Percentiles rank a stretch among this genome's conserved stretches.
Conservation (phyloP, 2,888 invertebrate genomes). For the Drosophila anomalipes region DNA sequence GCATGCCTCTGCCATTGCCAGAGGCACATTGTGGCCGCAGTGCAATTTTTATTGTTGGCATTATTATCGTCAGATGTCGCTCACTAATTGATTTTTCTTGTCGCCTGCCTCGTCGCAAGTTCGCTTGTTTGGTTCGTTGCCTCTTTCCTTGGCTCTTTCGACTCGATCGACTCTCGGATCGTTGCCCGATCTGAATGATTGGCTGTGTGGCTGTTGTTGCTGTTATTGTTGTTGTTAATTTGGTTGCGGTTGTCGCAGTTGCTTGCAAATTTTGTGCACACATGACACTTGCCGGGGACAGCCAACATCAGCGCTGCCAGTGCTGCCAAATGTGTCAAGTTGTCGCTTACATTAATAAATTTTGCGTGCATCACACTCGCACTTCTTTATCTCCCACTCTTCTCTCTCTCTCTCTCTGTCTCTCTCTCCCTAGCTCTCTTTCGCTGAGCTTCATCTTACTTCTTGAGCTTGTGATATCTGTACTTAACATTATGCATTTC, state of each 20-base stretch:
- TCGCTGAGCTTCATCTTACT: conserved; percentile 11
- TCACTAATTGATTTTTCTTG: conserved; percentile 86
- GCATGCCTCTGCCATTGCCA: conserved; percentile 11
- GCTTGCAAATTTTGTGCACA: conserved; percentile 77
- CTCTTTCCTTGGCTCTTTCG: conserved; percentile 9
- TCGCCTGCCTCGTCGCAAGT: conserved; percentile 81
- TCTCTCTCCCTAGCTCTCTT: not conserved
- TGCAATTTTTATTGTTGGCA: conserved; percentile 81
- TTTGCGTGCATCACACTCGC: conserved; percentile 61
- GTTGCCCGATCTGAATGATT: conserved; percentile 73
- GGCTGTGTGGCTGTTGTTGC: conserved; percentile 28
- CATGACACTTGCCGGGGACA: conserved; percentile 74
- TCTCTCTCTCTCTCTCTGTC: not conserved
- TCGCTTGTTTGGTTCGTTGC: conserved; percentile 38
- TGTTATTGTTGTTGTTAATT: conserved; percentile 51
- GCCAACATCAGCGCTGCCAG: conserved; percentile 76
- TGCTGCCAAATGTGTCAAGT: conserved; percentile 80
- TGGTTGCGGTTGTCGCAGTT: conserved; percentile 63
- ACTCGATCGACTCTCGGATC: conserved; percentile 53
- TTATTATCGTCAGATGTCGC: conserved; percentile 85
- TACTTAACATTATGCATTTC: not conserved
- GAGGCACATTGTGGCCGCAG: conserved; percentile 42
- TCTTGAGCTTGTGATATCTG: conserved; percentile 2
- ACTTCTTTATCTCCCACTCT: too few relatives aligned
- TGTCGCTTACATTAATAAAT: conserved; percentile 74